Evolutionary conservation across 1,140 invertebrate species (phyloP).

Genomic region (Drosophila auraria): DNA sequence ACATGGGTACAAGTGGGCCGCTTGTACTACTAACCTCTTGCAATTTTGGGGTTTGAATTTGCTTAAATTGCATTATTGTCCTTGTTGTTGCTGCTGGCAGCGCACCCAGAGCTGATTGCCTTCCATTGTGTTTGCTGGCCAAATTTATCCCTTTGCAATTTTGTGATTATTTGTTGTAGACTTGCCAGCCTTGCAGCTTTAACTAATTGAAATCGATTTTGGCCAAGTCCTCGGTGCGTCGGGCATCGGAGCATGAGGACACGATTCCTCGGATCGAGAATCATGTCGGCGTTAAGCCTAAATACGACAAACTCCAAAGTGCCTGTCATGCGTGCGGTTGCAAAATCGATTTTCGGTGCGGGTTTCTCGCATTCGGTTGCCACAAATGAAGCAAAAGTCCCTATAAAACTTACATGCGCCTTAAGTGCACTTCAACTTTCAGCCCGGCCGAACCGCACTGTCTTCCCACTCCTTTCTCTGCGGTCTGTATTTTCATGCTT

Average conservation of each 20-base stretch:
- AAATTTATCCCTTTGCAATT: slow-evolving; percentile 61
- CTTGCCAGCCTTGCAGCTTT: slow-evolving; percentile 61
- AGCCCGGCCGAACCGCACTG: slow-evolving; percentile 10
- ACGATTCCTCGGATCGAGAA: slow-evolving; percentile 44
- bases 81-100: slow-evolving; percentile 41
- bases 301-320: slow-evolving; percentile 54
- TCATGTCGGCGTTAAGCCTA: slow-evolving; percentile 66
- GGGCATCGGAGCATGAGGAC: slow-evolving; percentile 8
- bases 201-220: slow-evolving; percentile 80
- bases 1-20: slow-evolving; percentile 51
- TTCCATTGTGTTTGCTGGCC: slow-evolving; percentile 50
- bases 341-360: slow-evolving; percentile 59
- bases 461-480: slow-evolving; percentile 16
- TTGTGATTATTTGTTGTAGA: slow-evolving; percentile 68
- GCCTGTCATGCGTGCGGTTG: slow-evolving; percentile 53
- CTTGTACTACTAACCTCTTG: slow-evolving; percentile 69
- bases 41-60: slow-evolving; percentile 74
- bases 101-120: slow-evolving; percentile 48
- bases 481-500: slow-evolving; percentile 49
- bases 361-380: slow-evolving; percentile 29
- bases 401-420: slow-evolving; percentile 59
- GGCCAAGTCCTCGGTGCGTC: slow-evolving; percentile 14
- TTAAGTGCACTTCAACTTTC: slow-evolving; percentile 61
- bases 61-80: slow-evolving; percentile 74
- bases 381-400: slow-evolving; percentile 21